A percentile compares a stretch with the other conserved stretches of the same genome.
phyloP scores from a whole-genome alignment of 2,113 vertebrate genomes.

The Anguilla rostrata region DNA sequence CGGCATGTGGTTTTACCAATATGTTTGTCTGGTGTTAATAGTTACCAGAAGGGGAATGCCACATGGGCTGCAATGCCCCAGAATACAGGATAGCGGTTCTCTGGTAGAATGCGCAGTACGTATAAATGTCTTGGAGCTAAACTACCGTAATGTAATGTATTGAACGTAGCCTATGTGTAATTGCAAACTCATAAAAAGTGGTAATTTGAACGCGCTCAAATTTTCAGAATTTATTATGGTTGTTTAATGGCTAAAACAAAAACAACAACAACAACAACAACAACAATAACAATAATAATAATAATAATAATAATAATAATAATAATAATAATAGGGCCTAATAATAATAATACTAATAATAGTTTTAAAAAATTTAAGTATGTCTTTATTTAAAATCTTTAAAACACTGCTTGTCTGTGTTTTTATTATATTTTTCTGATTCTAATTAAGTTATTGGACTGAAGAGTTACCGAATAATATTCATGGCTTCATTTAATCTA shows the following conservation, averaged over 20 bases:
- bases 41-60: conserved; percentile 58
- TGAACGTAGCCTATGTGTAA: not conserved
- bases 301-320: too few relatives aligned
- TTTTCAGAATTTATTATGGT: too few relatives aligned
- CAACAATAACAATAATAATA: too few relatives aligned
- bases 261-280: too few relatives aligned
- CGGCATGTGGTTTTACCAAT: conserved; percentile 43
- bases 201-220: not conserved
- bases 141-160: not conserved
- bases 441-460: not conserved
- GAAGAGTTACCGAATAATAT: not conserved
- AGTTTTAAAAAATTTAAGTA: too few relatives aligned
- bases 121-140: conserved; percentile 58
- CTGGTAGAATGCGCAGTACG: conserved; percentile 53
- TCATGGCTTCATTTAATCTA: not conserved
- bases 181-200: not conserved
- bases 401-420: not conserved
- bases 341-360: too few relatives aligned
- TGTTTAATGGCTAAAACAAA: too few relatives aligned
- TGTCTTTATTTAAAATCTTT: too few relatives aligned
- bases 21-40: conserved; percentile 59
- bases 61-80: conserved; percentile 40
- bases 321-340: too few relatives aligned
- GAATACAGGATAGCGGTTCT: conserved; percentile 17
- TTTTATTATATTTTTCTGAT: not conserved